phyloP scores from a whole-genome alignment of 2,888 invertebrate species.

The Tenthredo mesomela region DNA sequence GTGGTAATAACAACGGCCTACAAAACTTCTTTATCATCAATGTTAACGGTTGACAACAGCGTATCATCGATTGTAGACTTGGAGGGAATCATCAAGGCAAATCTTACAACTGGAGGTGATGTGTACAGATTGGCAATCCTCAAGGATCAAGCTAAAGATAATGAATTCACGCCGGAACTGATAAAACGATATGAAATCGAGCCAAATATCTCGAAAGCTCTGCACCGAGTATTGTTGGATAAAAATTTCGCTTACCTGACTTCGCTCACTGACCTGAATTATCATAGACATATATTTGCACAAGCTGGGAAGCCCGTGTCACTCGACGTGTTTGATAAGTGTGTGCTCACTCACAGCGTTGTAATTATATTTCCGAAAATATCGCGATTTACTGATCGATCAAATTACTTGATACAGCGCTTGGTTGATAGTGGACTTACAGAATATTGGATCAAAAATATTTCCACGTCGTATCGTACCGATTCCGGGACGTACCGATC shows the following conservation, averaged over 20 bases:
- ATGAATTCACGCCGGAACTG: neutral
- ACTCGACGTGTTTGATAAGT: neutral
- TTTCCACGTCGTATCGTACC: neutral
- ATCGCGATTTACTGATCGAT: neutral
- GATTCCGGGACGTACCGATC: neutral
- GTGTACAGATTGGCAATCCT: neutral
- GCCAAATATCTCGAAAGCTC: neutral
- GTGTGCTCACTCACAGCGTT: neutral
- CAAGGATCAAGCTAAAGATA: neutral
- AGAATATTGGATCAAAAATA: neutral
- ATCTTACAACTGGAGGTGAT: constrained; percentile 7
- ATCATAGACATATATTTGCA: neutral
- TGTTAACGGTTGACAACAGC: neutral
- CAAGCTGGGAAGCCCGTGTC: neutral
- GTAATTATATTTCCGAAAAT: neutral
- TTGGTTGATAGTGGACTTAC: neutral
- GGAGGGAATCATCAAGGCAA: neutral
- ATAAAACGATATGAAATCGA: neutral
- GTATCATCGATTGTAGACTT: neutral
- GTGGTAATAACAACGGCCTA: constrained; percentile 37
- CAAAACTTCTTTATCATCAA: constrained; percentile 28
- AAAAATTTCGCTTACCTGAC: constrained; percentile 23
- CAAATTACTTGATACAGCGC: neutral
- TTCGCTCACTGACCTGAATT: neutral
- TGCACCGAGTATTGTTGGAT: neutral